Evolutionary conservation across 2,888 invertebrate genomes (phyloP).

Genomic region (Gonocerus acuteangulatus): DNA sequence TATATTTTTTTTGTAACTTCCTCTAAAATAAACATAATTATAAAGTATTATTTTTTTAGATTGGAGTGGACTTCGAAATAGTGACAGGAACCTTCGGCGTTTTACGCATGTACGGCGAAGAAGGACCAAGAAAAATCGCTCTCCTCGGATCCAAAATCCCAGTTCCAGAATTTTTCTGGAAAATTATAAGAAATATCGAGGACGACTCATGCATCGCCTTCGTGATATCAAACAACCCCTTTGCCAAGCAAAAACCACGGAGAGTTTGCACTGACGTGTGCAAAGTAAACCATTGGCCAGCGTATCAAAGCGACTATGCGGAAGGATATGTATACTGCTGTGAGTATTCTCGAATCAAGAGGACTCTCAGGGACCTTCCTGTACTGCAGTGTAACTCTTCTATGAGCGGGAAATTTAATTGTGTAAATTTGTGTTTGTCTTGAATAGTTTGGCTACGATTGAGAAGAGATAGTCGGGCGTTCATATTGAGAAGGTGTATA

Average conservation of each 20-base stretch:
- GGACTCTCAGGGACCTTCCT: conserved; percentile 29
- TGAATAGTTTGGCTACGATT: too few relatives aligned
- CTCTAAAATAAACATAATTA: too few relatives aligned
- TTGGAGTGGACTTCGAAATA: conserved; percentile 42
- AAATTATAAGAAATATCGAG: conserved; percentile 45
- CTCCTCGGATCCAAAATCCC: conserved; percentile 43
- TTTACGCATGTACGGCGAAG: conserved; percentile 43
- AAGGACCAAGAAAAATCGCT: conserved; percentile 42
- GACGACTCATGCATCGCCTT: conserved; percentile 45
- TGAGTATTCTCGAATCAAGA: conserved; percentile 31
- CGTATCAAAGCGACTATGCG: conserved; percentile 31
- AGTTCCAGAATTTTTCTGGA: conserved; percentile 48
- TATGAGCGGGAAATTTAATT: background rate
- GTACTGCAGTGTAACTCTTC: background rate
- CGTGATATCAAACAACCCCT: conserved; percentile 49
- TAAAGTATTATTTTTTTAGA: conserved; percentile 32
- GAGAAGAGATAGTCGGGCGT: too few relatives aligned
- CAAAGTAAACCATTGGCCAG: conserved; percentile 42
- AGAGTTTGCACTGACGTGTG: conserved; percentile 44
- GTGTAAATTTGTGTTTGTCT: too few relatives aligned
- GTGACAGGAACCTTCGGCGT: conserved; percentile 47
- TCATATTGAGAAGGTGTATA: too few relatives aligned
- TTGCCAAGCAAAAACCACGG: conserved; percentile 39
- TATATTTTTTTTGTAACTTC: too few relatives aligned
- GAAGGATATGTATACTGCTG: conserved; percentile 36